phyloP scores from a whole-genome alignment of 2,797 vertebrate species.

The Argya squamiceps region DNA sequence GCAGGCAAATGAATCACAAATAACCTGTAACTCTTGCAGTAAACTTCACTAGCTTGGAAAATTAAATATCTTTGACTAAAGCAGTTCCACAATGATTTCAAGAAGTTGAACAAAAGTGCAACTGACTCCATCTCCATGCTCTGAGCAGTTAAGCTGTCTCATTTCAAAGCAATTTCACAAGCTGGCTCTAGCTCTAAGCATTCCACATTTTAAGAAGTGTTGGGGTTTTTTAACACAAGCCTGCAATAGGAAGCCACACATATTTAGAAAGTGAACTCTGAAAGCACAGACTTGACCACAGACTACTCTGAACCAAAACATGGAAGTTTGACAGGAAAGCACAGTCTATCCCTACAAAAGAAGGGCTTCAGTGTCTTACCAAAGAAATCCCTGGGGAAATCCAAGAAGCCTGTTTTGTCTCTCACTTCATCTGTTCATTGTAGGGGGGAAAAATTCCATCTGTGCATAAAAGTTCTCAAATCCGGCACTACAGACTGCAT shows the following conservation, averaged over 20 bases:
- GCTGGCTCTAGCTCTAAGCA: constrained; percentile 25
- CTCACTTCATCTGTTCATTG: constrained; percentile 47
- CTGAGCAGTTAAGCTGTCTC: neutral
- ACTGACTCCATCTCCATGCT: neutral
- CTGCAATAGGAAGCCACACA: constrained; percentile 24
- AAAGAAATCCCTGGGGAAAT: constrained; percentile 16
- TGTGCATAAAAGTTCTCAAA: constrained; percentile 34
- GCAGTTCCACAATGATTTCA: neutral
- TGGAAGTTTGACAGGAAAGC: constrained; percentile 8
- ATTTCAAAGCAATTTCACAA: constrained; percentile 38
- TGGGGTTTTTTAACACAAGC: neutral
- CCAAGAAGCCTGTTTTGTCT: constrained; percentile 48
- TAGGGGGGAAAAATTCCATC: constrained; percentile 11
- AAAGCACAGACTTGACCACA: constrained; percentile 20
- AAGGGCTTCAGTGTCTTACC: neutral
- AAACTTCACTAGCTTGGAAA: constrained; percentile 32
- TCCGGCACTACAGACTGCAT: neutral
- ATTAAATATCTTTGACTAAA: constrained; percentile 9
- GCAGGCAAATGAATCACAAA: constrained; percentile 19
- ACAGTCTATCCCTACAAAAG: neutral
- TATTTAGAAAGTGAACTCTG: constrained; percentile 23
- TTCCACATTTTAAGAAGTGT: constrained; percentile 36
- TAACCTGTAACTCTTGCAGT: constrained; percentile 23
- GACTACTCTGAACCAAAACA: neutral
- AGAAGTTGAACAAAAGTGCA: neutral